Base-by-base conservation (phyloP, 2,113 vertebrate genomes). In the Brienomyrus brachyistius region DNA sequence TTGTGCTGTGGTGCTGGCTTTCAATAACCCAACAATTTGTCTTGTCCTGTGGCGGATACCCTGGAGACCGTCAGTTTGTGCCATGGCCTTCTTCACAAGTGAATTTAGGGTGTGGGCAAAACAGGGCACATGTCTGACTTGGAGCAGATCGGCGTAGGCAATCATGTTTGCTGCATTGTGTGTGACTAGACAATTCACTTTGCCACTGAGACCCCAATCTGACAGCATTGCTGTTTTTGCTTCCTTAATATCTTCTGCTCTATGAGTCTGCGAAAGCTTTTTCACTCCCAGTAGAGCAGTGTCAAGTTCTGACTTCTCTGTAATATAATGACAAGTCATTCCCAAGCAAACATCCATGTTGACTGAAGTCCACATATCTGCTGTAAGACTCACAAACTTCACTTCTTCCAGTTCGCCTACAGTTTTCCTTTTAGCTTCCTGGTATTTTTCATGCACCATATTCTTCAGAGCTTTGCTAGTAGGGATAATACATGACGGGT, bases 291-390 rank as follows among this genome's bases (percentile, higher is more conserved):
- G 59, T 31, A 92, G 70, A 5, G 84, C 52, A 52, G 89, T 89
- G 19, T 43, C 43, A 2, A 91, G 54, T 82, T 89, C 85, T 13
- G 62, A 21, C 2, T 50, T 5, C 23, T 89, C 87, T 48, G 66
- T 59, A 19, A 89, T 62, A 54, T 88, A 89, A 31, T 92, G 91
- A 50, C 89, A 90, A 1, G 90, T 92, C 45, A 92, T 66, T 7
- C 66, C 84, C 7, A 92, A 5, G 45, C 88, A 91, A 4, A 87
- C 54, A 48, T 89, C 80, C 66, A 35, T 90, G 66, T 87, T 82
- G 1, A 66, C n/a, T 5, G 91, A 90, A 4, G 66, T 89, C 91
- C 91, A 90, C 62, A 89, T 88, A 50, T 91, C 91, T 51, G 88
- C 59, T 11, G 89, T 66, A 9, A 91, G 70, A 51, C 90, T 90